Percentiles rank a stretch among this genome's conserved stretches.
These are phyloP conservation scores for Haliclystus octoradiatus DNA, from an alignment of 30 jellyfish, hydroid and myxozoan genomes.

Conservation along the genomic window DNA sequence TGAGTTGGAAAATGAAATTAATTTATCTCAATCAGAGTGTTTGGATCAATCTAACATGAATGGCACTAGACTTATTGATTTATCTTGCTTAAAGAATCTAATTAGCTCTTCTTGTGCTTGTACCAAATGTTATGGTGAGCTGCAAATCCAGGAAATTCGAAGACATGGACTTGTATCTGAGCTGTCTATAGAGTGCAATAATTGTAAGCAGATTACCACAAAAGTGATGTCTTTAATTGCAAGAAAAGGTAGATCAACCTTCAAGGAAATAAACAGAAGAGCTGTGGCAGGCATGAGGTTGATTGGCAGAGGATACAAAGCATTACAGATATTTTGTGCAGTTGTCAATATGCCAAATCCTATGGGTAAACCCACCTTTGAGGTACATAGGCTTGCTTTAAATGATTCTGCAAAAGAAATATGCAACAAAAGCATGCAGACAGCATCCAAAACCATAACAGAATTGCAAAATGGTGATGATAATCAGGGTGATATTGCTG, in stretches of 20 bases:
- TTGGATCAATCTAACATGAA: too few species aligned
- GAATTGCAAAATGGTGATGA: not conserved
- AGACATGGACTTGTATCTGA: not conserved
- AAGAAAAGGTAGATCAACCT: not conserved
- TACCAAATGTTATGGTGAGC: not conserved
- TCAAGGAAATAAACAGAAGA: not conserved
- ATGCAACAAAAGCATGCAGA: not conserved
- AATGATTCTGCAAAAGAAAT: not conserved
- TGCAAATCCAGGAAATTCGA: not conserved
- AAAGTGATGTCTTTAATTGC: not conserved
- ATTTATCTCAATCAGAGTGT: too few species aligned
- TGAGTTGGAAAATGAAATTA: too few species aligned
- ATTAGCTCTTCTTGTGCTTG: not conserved
- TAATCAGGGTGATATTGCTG: conserved; percentile 3
- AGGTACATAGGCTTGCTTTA: not conserved
- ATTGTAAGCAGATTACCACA: not conserved
- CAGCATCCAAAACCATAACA: too few species aligned
- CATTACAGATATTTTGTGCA: not conserved
- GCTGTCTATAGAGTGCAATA: not conserved
- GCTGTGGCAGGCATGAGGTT: not conserved
- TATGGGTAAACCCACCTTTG: not conserved
- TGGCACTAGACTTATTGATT: not conserved
- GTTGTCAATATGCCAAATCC: not conserved
- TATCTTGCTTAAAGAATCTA: not conserved
- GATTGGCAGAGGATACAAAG: not conserved